Evolutionary conservation across 2,888 invertebrate species (phyloP).

Genomic region (Ariolimax columbianus): DNA sequence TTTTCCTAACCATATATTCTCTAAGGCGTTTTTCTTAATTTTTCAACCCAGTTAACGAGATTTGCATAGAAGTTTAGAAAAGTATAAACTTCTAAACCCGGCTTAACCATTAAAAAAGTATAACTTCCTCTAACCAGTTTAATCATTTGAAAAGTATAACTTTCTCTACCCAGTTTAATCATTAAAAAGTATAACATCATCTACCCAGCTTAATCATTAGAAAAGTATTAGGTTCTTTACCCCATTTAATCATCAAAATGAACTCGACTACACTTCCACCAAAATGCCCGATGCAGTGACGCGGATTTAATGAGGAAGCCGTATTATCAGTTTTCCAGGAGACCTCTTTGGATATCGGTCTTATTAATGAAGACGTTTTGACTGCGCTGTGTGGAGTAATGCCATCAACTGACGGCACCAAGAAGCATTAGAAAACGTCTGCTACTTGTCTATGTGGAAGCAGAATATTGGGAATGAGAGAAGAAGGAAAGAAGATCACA

Average conservation of each 20-base stretch:
- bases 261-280: background rate
- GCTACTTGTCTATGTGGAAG: background rate
- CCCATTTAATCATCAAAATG: background rate
- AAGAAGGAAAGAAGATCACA: background rate
- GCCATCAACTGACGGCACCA: background rate
- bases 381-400: background rate
- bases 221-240: too few relatives aligned
- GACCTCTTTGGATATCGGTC: background rate
- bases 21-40: too few relatives aligned
- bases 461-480: background rate
- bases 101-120: too few relatives aligned
- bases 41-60: too few relatives aligned
- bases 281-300: background rate
- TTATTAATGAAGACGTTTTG: background rate
- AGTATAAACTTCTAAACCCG: too few relatives aligned
- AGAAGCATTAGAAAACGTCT: background rate
- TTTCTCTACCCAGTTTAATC: too few relatives aligned
- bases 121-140: too few relatives aligned
- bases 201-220: too few relatives aligned
- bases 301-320: conserved; percentile 24
- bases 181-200: too few relatives aligned
- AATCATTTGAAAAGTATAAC: too few relatives aligned
- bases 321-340: background rate
- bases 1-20: too few relatives aligned
- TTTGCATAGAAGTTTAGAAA: too few relatives aligned